A percentile compares a stretch with the other conserved stretches of the same genome.
These are phyloP conservation scores for Eilema caniola DNA, from an alignment of 2,888 invertebrate genomes.

Conservation along the genomic window DNA sequence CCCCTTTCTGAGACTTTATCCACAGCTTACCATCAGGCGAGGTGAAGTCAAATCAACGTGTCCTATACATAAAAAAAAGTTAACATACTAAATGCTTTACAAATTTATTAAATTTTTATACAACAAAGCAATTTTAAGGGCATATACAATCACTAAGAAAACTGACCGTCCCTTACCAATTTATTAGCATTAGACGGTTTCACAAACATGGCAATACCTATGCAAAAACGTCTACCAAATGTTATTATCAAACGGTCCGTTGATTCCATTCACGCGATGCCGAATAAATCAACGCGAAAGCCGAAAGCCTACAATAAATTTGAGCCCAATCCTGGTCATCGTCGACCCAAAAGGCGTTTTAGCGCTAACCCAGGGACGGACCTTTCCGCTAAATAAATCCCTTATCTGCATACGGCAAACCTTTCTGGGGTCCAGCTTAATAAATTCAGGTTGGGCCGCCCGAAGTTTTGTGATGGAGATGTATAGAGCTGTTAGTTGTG, in stretches of 20 bases:
- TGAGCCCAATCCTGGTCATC: conserved; percentile 85
- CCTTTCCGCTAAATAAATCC: conserved; percentile 87
- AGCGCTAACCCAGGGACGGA: conserved; percentile 84
- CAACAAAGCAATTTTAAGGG: neutral
- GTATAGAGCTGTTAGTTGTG: conserved; percentile 60
- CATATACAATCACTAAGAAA: conserved; percentile 17
- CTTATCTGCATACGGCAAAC: conserved; percentile 88
- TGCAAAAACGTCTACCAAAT: conserved; percentile 55
- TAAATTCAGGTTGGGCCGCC: conserved; percentile 86
- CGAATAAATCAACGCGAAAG: conserved; percentile 83
- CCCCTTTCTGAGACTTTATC: no score
- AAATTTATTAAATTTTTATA: no score
- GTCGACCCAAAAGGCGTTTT: conserved; percentile 81
- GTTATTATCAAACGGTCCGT: conserved; percentile 72
- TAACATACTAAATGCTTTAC: no score
- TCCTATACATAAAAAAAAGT: no score
- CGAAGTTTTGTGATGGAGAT: conserved; percentile 71
- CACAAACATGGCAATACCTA: conserved; percentile 48
- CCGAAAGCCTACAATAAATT: conserved; percentile 85
- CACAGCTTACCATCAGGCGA: no score
- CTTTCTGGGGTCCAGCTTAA: conserved; percentile 87
- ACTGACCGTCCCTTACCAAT: conserved; percentile 34
- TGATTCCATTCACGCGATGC: conserved; percentile 73
- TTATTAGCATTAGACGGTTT: conserved; percentile 48
- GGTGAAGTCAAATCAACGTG: no score